Evolutionary conservation across 2,888 invertebrate species (phyloP).

Genomic region (Schrankia costaestrigalis): DNA sequence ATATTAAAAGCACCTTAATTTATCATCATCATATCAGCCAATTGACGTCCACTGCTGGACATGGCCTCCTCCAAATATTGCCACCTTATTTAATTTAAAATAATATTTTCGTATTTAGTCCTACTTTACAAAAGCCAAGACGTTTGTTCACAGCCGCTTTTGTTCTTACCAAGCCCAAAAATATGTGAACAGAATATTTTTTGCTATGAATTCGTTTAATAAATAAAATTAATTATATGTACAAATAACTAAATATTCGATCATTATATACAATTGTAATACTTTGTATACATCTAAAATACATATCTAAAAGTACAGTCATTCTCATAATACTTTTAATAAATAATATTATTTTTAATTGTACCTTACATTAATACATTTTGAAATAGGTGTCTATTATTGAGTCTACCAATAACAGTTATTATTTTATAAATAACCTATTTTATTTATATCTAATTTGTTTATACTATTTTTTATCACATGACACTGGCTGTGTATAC

Average conservation of each 20-base stretch:
- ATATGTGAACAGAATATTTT: constrained; percentile 37
- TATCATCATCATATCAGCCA: no score
- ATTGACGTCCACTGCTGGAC: no score
- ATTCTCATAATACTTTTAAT: constrained; percentile 27
- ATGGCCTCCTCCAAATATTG: no score
- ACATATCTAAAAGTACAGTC: constrained; percentile 30
- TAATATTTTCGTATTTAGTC: no score
- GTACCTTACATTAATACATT: constrained; percentile 14
- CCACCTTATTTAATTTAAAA: no score
- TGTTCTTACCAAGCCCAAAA: constrained; percentile 23
- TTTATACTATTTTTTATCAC: constrained; percentile 49
- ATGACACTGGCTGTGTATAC: constrained; percentile 59
- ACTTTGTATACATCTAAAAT: constrained; percentile 30
- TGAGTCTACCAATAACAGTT: no score
- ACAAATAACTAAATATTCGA: constrained; percentile 14
- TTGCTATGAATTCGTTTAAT: constrained; percentile 22
- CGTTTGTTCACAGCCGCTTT: constrained; percentile 59
- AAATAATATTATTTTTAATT: constrained; percentile 27
- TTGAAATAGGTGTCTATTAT: no score
- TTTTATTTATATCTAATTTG: no score
- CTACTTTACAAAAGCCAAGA: not conserved
- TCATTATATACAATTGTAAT: constrained; percentile 23
- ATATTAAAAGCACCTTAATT: no score
- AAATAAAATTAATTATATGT: constrained; percentile 26
- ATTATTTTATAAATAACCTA: no score